Evolutionary conservation across 2,888 invertebrate species (phyloP).

Genomic region (Stratiomys singularior): DNA sequence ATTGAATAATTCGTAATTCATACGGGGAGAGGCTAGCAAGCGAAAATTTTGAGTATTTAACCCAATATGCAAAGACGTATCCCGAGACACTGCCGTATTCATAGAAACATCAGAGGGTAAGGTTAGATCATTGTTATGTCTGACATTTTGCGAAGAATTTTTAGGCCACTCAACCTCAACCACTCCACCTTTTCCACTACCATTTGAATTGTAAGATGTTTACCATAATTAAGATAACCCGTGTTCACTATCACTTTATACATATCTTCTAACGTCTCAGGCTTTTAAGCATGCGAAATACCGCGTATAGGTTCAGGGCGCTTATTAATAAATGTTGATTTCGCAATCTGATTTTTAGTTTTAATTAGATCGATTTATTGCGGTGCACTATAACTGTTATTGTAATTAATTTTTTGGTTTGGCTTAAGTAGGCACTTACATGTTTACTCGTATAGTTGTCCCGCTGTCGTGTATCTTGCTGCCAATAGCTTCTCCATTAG

Average conservation of each 20-base stretch:
- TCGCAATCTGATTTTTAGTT: slow-evolving; percentile 36
- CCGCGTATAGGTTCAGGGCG: slow-evolving; percentile 25
- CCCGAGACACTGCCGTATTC: not conserved
- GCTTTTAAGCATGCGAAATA: slow-evolving; percentile 3
- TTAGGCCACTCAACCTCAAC: too few species aligned
- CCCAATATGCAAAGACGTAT: not conserved
- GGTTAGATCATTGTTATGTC: not conserved
- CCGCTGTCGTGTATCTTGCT: slow-evolving; percentile 26
- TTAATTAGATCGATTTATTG: slow-evolving; percentile 21
- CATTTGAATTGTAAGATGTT: not conserved
- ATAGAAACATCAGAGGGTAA: slow-evolving; percentile 8
- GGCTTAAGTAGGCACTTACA: slow-evolving; percentile 25
- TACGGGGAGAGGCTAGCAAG: not conserved
- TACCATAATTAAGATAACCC: slow-evolving; percentile 26
- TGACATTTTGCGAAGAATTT: not conserved
- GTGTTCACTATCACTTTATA: slow-evolving; percentile 35
- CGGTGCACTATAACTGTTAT: not conserved
- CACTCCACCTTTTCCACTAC: not conserved
- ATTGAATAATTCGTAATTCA: not conserved
- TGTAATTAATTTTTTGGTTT: slow-evolving; percentile 26
- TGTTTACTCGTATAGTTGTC: slow-evolving; percentile 28
- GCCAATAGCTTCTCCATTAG: slow-evolving; percentile 25
- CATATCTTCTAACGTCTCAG: slow-evolving; percentile 4
- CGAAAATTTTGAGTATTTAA: slow-evolving; percentile 26
- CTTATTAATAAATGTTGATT: slow-evolving; percentile 34